These are phyloP conservation scores for Scortum barcoo DNA, from an alignment of 2,113 vertebrate genomes.

Conservation along the genomic window DNA sequence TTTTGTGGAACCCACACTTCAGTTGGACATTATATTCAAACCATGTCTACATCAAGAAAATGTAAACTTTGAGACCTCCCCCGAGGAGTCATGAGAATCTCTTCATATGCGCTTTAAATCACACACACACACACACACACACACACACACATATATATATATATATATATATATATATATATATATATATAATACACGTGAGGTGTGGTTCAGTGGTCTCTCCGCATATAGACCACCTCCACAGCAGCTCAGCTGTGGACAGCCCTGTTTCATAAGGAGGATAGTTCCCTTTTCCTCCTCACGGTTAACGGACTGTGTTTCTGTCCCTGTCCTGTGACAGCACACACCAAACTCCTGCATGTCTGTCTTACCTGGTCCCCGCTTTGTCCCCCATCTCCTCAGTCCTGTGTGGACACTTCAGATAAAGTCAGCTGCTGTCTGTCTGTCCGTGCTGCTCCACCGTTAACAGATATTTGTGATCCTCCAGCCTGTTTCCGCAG, in stretches of 20 bases:
- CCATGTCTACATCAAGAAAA: background rate
- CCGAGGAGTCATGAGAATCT: no score
- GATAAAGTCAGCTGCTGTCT: background rate
- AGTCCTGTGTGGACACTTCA: conserved; percentile 16
- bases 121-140: no score
- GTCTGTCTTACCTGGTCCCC: conserved; percentile 76
- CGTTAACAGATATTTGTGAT: background rate
- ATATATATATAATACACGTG: no score
- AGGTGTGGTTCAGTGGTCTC: background rate
- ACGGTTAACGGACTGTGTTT: background rate
- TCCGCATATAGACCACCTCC: background rate
- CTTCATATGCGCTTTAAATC: no score
- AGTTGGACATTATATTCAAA: background rate
- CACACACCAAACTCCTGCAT: background rate
- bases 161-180: no score
- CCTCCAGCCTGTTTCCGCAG: conserved; percentile 57
- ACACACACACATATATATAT: no score
- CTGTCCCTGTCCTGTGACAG: background rate
- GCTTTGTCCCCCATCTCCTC: conserved; percentile 79
- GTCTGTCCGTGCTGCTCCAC: background rate
- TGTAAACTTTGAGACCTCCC: background rate
- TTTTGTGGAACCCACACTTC: background rate
- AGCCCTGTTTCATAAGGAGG: background rate
- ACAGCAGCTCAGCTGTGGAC: background rate
- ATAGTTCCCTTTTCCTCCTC: conserved; percentile 6